These are phyloP conservation scores for Sarcoramphus papa DNA, from an alignment of 2,797 vertebrate species.

Conservation along the genomic window DNA sequence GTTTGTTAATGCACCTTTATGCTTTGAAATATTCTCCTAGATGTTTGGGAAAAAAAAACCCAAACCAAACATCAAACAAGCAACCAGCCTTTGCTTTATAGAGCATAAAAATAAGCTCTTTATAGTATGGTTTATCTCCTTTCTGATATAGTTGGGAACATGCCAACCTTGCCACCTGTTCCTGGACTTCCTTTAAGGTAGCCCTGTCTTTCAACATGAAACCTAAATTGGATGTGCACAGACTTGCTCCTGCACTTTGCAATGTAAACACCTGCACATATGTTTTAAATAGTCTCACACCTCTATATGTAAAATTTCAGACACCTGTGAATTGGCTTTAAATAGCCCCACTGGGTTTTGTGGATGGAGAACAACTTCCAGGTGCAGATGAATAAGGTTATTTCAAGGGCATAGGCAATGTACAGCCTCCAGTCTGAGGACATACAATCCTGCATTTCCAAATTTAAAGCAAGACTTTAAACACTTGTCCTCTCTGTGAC, in stretches of 20 bases:
- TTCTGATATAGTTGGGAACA: neutral
- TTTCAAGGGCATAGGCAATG: slow-evolving; percentile 29
- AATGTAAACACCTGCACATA: slow-evolving; percentile 55
- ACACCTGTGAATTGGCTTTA: slow-evolving; percentile 53
- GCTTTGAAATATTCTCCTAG: neutral
- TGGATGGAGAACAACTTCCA: slow-evolving; percentile 54
- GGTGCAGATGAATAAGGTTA: slow-evolving; percentile 46
- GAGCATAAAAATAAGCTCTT: neutral
- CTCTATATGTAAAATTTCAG: slow-evolving; percentile 60
- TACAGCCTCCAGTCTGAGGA: neutral
- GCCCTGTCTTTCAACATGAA: neutral
- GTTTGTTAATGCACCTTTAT: neutral
- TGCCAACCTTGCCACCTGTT: slow-evolving; percentile 37
- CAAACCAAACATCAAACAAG: neutral
- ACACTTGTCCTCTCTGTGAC: neutral
- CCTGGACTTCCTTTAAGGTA: slow-evolving; percentile 49
- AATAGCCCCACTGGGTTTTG: slow-evolving; percentile 50
- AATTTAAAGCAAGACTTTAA: neutral
- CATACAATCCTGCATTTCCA: neutral
- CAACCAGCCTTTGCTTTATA: neutral
- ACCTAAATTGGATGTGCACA: slow-evolving; percentile 27
- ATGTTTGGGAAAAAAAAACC: neutral
- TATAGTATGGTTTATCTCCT: neutral
- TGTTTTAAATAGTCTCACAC: slow-evolving; percentile 62
- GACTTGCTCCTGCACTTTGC: slow-evolving; percentile 25